Conservation (phyloP, 2,797 vertebrate species). For the Centroberyx gerrardi region DNA sequence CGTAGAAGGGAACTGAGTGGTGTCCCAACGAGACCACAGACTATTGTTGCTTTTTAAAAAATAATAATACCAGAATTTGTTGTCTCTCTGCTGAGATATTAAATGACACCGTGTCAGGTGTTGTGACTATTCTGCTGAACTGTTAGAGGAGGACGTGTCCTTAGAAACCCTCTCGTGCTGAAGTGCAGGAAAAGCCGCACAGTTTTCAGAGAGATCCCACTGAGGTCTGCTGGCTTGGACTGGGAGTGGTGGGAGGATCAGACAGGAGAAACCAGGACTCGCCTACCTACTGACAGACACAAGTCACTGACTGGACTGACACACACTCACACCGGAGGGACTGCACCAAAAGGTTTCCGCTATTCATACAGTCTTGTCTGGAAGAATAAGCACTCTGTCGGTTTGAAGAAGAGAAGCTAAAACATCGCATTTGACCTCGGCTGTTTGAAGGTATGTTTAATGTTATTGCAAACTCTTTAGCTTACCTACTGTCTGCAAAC, state of each 20-base stretch:
- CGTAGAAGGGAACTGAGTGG: constrained; percentile 8
- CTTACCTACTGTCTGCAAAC: rapidly evolving
- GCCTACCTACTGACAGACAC: constrained; percentile 27
- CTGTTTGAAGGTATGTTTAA: constrained; percentile 64
- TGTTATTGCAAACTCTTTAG: background rate
- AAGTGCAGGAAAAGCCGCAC: background rate
- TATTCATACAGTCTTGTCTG: background rate
- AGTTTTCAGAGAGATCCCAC: background rate
- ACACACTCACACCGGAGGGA: constrained; percentile 19
- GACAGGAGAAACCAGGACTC: constrained; percentile 39
- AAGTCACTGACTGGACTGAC: constrained; percentile 29
- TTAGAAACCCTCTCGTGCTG: background rate
- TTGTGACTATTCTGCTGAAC: background rate
- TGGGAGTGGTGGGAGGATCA: constrained; percentile 70
- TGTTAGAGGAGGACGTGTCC: background rate
- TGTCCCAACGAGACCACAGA: background rate
- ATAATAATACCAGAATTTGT: background rate
- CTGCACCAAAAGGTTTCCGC: background rate
- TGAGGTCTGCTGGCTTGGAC: constrained; percentile 10
- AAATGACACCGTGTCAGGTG: background rate
- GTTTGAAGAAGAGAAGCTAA: background rate
- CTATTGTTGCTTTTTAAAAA: background rate
- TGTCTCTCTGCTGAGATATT: background rate
- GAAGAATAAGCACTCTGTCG: background rate
- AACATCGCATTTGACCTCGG: constrained; percentile 20